Evolutionary conservation across 2,113 vertebrate genomes (phyloP).

Genomic region (Paracanthobrama guichenoti): DNA sequence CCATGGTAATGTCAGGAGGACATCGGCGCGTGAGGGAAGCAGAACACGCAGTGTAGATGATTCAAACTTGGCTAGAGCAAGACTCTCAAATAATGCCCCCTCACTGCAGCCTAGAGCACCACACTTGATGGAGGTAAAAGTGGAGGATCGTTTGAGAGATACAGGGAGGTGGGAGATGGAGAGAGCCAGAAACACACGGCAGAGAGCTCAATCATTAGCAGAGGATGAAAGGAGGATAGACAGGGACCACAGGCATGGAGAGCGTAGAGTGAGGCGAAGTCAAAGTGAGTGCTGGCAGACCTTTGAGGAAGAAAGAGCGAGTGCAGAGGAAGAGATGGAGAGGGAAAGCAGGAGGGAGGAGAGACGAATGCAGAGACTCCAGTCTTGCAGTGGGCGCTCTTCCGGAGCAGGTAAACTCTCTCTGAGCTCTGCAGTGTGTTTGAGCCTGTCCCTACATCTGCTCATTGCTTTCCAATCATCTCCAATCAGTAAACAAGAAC

Average conservation of each 20-base stretch:
- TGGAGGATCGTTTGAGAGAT: constrained; percentile 39
- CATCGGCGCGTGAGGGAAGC: constrained; percentile 54
- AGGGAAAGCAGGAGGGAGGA: constrained; percentile 58
- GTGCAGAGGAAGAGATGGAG: constrained; percentile 54
- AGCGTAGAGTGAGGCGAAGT: constrained; percentile 51
- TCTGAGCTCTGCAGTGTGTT: constrained; percentile 45
- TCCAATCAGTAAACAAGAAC: constrained; percentile 24
- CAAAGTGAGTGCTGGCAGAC: constrained; percentile 52
- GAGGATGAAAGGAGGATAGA: constrained; percentile 45
- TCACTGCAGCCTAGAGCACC: constrained; percentile 5
- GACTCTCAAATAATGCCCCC: constrained; percentile 17
- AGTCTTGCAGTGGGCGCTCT: constrained; percentile 28
- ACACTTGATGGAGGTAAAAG: constrained; percentile 59
- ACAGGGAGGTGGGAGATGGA: constrained; percentile 38
- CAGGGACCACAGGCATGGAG: not conserved
- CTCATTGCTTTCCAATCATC: constrained; percentile 43
- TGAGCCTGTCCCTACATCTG: constrained; percentile 10
- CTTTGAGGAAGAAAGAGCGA: constrained; percentile 55
- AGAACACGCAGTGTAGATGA: constrained; percentile 27
- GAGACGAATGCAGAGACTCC: constrained; percentile 49
- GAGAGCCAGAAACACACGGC: constrained; percentile 13
- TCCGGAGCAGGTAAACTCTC: constrained; percentile 71
- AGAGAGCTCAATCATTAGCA: not conserved
- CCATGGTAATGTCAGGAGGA: constrained; percentile 66
- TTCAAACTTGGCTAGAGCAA: constrained; percentile 54